Base-by-base conservation (phyloP, 2,113 vertebrate genomes). In the Antennarius striatus region DNA sequence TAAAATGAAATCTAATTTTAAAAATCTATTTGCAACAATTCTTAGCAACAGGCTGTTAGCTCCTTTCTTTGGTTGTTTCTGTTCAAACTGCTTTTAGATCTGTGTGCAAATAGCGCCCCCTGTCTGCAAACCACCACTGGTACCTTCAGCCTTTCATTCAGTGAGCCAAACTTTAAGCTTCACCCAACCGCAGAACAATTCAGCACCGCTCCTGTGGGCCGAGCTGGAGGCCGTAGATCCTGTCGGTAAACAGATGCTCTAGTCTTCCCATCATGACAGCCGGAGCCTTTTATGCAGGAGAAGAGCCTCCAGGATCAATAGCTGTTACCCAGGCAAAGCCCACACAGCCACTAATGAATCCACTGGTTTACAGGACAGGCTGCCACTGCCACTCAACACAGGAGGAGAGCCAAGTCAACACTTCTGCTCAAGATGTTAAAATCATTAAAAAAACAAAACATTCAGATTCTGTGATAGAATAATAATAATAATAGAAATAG, bases 261-360 rank as follows among this genome's bases (percentile, higher is more conserved):
- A 28, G 42, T 76, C 46, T 72, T 72, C 65, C 66, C 59, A 22
- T 54, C 70, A 56, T 71, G 84, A 77, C 83, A 81, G 76, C 73
- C 72, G 78, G 75, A 87, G 80, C 77, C 82, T 87, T 85, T 91
- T 47, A 71, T 53, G 48, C 63, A 66, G 86, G 67, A 65, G 77
- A 77, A 80, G 79, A 86, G 81, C 74, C 63, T 75, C 73, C 30
- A 0, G 66, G 86, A 93, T 93, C 92, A 87, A 93, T 93, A 91
- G 71, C 54, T 68, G 75, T 85, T 89, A 87, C 86, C 83, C 40
- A 69, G 68, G 77, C 66, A 81, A 64, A 88, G 86, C 83, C 89
- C 89, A 76, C 87, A 88, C 65, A 75, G 90, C 91, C 92, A 73
- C 92, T 90, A 91, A 93, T 92, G 84, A 92, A 93, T 90, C 84